Percentiles rank a stretch among this genome's conserved stretches.
phyloP scores from a whole-genome alignment of 2,797 vertebrate genomes.

The Cercopithecus neglectus region DNA sequence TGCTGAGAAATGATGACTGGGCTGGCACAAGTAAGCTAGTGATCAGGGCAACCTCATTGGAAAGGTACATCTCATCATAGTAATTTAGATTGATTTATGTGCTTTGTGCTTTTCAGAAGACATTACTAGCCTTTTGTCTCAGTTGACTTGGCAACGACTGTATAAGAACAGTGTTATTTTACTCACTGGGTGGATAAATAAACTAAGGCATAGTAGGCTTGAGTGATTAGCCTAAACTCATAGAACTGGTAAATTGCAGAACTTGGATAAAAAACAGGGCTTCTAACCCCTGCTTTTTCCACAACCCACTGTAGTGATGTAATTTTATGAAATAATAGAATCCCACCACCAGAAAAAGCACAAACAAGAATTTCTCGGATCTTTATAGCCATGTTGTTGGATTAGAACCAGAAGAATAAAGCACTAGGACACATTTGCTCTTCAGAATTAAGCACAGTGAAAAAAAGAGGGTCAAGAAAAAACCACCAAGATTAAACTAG shows the following conservation, averaged over 20 bases:
- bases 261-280: background rate
- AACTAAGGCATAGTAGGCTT: background rate
- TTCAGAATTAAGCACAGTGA: constrained; percentile 13
- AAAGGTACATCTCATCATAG: background rate
- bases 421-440: background rate
- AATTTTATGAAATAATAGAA: background rate
- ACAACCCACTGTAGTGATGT: background rate
- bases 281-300: background rate
- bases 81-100: background rate
- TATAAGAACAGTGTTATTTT: background rate
- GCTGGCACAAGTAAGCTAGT: background rate
- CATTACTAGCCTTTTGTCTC: background rate
- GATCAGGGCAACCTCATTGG: background rate
- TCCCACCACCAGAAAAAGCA: background rate
- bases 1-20: background rate
- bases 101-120: background rate
- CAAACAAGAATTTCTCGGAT: background rate
- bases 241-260: background rate
- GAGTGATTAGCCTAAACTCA: background rate
- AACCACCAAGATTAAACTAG: background rate
- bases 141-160: background rate
- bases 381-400: background rate
- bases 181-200: background rate
- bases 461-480: background rate
- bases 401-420: constrained; percentile 19